Percentiles rank a stretch among this genome's conserved stretches.
phyloP scores from a whole-genome alignment of 2,888 invertebrate genomes.

The Coelopa pilipes region DNA sequence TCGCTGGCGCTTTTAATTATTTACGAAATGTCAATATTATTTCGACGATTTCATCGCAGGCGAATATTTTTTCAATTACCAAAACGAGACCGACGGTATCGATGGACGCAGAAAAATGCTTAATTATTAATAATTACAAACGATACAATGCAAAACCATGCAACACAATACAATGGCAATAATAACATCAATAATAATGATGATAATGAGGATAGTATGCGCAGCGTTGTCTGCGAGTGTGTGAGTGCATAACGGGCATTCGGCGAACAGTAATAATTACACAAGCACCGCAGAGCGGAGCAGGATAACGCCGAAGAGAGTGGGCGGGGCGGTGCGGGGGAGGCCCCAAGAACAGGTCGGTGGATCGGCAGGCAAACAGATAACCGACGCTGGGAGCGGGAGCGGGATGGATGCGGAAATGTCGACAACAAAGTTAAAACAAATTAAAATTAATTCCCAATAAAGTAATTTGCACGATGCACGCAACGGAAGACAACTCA shows the following conservation, averaged over 20 bases:
- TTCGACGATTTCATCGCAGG: too few species aligned
- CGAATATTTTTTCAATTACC: too few species aligned
- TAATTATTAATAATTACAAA: slow-evolving; percentile 23
- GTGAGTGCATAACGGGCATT: slow-evolving; percentile 27
- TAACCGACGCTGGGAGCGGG: too few species aligned
- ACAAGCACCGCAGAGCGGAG: neutral
- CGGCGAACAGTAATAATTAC: slow-evolving; percentile 21
- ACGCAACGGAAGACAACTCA: too few species aligned
- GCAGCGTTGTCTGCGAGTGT: slow-evolving; percentile 1
- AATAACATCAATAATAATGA: neutral
- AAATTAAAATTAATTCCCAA: slow-evolving; percentile 55
- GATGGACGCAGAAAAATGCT: slow-evolving; percentile 7
- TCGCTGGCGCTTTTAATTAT: neutral
- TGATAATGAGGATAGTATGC: neutral
- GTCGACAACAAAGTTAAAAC: slow-evolving; percentile 46
- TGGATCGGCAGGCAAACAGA: too few species aligned
- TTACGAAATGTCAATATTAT: too few species aligned
- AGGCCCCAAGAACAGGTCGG: too few species aligned
- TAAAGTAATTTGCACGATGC: slow-evolving; percentile 45
- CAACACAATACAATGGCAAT: too few species aligned
- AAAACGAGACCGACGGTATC: too few species aligned
- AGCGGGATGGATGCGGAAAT: slow-evolving; percentile 13
- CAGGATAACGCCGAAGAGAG: too few species aligned
- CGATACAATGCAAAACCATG: too few species aligned
- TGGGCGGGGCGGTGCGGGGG: too few species aligned